These are phyloP conservation scores for Leptopilina myrica DNA, from an alignment of 2,888 invertebrate genomes.

Conservation along the genomic window DNA sequence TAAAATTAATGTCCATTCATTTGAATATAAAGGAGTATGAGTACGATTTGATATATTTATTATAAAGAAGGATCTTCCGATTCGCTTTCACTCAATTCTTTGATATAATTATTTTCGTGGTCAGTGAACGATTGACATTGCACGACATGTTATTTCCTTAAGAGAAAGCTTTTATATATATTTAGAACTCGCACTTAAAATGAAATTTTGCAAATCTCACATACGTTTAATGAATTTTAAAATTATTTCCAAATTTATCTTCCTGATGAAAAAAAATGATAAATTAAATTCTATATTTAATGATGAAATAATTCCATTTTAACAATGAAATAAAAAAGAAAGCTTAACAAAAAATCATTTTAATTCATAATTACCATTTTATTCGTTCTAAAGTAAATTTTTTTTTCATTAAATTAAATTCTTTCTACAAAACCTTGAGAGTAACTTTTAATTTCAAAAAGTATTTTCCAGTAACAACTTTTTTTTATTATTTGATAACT, in stretches of 20 bases:
- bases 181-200: slow-evolving; percentile 53
- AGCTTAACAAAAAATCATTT: too few relatives aligned
- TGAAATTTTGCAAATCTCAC: slow-evolving; percentile 17
- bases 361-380: too few relatives aligned
- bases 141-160: slow-evolving; percentile 49
- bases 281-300: too few relatives aligned
- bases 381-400: too few relatives aligned
- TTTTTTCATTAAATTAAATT: too few relatives aligned
- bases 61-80: slow-evolving; percentile 57
- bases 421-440: too few relatives aligned
- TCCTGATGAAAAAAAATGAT: too few relatives aligned
- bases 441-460: too few relatives aligned
- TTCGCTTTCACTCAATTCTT: slow-evolving; percentile 64
- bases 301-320: not conserved
- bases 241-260: not conserved
- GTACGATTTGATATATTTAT: not conserved
- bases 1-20: not conserved
- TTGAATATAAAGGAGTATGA: not conserved
- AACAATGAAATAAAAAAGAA: not conserved
- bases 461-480: too few relatives aligned
- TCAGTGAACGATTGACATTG: slow-evolving; percentile 59
- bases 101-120: slow-evolving; percentile 58
- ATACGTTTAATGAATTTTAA: too few relatives aligned
- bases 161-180: slow-evolving; percentile 58
- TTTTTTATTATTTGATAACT: too few relatives aligned